Conservation (phyloP, 2,888 invertebrate genomes). For the Watsonalla cultraria region DNA sequence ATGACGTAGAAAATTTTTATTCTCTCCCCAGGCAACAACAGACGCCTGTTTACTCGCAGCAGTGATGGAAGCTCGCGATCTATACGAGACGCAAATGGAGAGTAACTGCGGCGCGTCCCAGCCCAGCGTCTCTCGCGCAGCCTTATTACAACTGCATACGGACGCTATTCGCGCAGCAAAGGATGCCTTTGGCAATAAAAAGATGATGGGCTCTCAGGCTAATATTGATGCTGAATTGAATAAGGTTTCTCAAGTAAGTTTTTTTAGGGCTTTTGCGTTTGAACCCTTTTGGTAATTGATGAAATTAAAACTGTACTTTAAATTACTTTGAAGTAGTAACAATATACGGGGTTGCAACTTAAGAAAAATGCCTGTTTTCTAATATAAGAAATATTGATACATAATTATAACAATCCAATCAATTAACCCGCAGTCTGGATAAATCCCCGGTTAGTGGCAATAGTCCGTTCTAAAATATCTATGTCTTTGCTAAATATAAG, state of each 20-base stretch:
- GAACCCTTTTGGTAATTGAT: no score
- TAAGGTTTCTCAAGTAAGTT: background rate
- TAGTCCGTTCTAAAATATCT: no score
- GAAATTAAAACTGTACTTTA: no score
- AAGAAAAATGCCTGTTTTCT: no score
- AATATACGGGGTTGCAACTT: no score
- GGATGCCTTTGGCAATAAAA: constrained; percentile 9
- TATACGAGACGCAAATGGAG: constrained; percentile 26
- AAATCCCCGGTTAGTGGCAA: no score
- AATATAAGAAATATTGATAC: no score
- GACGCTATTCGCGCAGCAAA: constrained; percentile 9
- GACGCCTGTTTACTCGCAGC: constrained; percentile 19
- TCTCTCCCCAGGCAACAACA: constrained; percentile 20
- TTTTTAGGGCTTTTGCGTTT: no score
- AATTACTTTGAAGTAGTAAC: no score
- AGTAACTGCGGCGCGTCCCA: constrained; percentile 13
- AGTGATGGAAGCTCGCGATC: constrained; percentile 15
- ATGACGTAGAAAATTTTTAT: background rate
- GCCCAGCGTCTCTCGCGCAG: constrained; percentile 7
- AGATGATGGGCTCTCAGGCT: background rate
- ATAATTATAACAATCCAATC: no score
- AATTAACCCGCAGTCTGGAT: no score
- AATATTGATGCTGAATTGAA: background rate
- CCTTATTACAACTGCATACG: constrained; percentile 11
- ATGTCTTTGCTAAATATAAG: no score